Conservation (phyloP, 2,797 vertebrate genomes). For the Chrysocyon brachyurus region DNA sequence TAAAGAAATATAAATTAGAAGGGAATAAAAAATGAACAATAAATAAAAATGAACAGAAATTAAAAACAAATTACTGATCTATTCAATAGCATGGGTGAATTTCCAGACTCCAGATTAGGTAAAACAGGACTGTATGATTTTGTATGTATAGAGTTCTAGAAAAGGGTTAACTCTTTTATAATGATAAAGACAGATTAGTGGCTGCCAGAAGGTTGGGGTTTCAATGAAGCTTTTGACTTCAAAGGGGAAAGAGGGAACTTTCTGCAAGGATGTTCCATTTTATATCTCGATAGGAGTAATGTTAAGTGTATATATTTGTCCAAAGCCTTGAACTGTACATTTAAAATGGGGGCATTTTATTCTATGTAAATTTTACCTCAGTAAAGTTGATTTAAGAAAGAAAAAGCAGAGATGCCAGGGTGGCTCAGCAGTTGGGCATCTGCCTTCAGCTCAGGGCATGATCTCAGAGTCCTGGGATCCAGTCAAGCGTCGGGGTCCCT, state of each 20-base stretch:
- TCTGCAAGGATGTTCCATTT: conserved; percentile 33
- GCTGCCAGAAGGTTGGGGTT: neutral
- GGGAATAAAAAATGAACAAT: neutral
- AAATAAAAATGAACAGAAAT: conserved; percentile 23
- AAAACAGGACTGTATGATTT: conserved; percentile 37
- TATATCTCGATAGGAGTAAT: neutral
- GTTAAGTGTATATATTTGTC: neutral
- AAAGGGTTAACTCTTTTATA: neutral
- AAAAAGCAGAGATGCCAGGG: too few species aligned
- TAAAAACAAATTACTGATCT: neutral
- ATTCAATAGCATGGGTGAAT: neutral
- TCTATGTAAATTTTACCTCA: conserved; percentile 41
- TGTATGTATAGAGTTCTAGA: neutral
- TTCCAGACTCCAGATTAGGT: neutral
- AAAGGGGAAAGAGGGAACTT: neutral
- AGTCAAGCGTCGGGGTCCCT: too few species aligned
- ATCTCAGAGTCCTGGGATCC: too few species aligned
- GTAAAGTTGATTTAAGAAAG: conserved; percentile 36
- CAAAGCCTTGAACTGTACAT: neutral
- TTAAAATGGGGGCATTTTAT: conserved; percentile 27
- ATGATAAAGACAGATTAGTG: neutral
- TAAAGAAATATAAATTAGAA: conserved; percentile 38
- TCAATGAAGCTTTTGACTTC: neutral
- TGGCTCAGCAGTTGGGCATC: too few species aligned
- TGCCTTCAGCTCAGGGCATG: too few species aligned